Conservation (phyloP, 2,888 invertebrate genomes). For the Chouioia cunea region DNA sequence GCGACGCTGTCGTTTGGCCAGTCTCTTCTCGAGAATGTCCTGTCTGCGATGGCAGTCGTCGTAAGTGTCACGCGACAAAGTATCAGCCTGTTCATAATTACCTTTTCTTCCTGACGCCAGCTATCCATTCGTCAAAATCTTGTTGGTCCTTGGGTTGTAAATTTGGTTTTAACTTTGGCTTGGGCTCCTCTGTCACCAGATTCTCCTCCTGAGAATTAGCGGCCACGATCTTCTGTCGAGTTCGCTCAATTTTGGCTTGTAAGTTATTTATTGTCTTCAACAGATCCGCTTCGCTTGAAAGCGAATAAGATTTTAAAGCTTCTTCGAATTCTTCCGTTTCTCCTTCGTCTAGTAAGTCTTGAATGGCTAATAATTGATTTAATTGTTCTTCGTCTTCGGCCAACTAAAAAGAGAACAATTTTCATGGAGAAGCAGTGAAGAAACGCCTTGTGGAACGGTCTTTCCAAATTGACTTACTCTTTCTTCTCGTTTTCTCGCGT, state of each 20-base stretch:
- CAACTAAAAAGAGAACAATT: slow-evolving; percentile 68
- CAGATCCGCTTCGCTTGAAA: slow-evolving; percentile 83
- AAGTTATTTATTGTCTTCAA: slow-evolving; percentile 80
- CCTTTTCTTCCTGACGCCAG: slow-evolving; percentile 74
- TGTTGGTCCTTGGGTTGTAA: slow-evolving; percentile 69
- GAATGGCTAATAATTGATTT: slow-evolving; percentile 80
- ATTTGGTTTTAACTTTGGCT: slow-evolving; percentile 69
- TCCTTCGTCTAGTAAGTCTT: slow-evolving; percentile 82
- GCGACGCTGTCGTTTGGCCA: slow-evolving; percentile 82
- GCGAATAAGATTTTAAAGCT: slow-evolving; percentile 81
- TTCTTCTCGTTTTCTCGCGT: slow-evolving; percentile 89
- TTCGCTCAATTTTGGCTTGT: slow-evolving; percentile 81
- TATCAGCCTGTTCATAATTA: slow-evolving; percentile 57
- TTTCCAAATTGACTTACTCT: too few species aligned
- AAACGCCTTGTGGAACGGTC: too few species aligned
- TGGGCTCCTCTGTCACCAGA: slow-evolving; percentile 70
- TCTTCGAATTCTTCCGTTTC: slow-evolving; percentile 81
- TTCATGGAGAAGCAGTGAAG: background rate
- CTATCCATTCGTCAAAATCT: slow-evolving; percentile 72
- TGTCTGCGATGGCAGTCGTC: slow-evolving; percentile 68
- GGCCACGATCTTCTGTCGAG: slow-evolving; percentile 80
- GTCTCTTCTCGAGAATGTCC: slow-evolving; percentile 80
- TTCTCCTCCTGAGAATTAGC: slow-evolving; percentile 78
- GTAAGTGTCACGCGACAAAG: background rate
- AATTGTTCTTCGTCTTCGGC: slow-evolving; percentile 91